Base-by-base conservation (phyloP, 2,888 invertebrate species). In the Troglohyphantes excavatus region DNA sequence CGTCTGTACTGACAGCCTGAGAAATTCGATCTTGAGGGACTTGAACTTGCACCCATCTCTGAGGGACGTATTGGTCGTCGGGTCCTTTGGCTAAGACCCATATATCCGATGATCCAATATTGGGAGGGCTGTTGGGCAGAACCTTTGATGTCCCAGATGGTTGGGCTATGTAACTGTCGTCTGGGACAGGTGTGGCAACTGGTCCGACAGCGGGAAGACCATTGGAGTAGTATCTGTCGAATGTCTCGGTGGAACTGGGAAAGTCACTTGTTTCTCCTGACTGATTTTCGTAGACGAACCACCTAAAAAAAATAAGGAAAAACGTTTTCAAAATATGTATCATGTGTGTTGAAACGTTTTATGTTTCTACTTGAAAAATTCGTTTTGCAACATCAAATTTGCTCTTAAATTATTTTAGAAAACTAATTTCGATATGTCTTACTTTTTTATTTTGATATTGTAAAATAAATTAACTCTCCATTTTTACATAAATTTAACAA, bases 121-220 rank as follows among this genome's bases (percentile, higher is more conserved):
- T 43, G 0, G 39, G 21, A 17, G 46, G 43, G 21, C 19, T 61
- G 5, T 59, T 68, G 7, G 83, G 83, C 13, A 72, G 39, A 21
- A 79, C 21, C 19, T 78, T 84, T 2, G 79, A 78, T 5, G 78
- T 84, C 9, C 46, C 75, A 5, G 84, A 72, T 2, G 90, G 53
- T 29, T 83, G 82, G 13, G 84, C 70, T 11, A 89, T 13, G 21
- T 76, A 89, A 2, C 26, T 46, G 19, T 89, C 89, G 43, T 90
- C 90, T 3, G 90, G 90, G 11, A 70, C n/a, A 72, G 90, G 90
- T 19, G 90, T 90, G 1, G 90, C 90, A 33, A 90, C 90, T n/a
- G 88, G 88, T 43, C 88, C 88, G 23, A 88, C 39, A 27, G 81
- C 81, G 7, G 75, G 81, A 17, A 67, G 33, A 21, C 82, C 88